These are phyloP conservation scores for Pseudonaja textilis DNA, from an alignment of 2,113 vertebrate genomes.

Conservation along the genomic window DNA sequence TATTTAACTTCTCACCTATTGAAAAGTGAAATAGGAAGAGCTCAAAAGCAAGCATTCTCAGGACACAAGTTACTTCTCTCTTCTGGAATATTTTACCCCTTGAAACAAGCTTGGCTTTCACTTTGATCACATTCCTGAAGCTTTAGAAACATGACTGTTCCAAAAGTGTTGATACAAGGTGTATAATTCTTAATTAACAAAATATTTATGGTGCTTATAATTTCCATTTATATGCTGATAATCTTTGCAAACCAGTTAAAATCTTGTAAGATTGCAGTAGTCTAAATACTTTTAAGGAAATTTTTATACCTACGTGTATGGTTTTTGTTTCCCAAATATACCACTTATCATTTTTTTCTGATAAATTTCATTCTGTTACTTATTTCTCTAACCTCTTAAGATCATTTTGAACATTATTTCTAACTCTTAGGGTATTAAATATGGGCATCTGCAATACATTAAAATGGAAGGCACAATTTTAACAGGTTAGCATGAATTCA, in stretches of 20 bases:
- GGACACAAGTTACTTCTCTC: neutral
- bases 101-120: neutral
- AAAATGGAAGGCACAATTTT: neutral
- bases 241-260: neutral
- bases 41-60: neutral
- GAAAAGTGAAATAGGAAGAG: neutral
- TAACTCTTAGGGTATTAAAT: neutral
- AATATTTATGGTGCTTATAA: neutral
- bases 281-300: neutral
- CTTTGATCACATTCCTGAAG: neutral
- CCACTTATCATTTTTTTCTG: neutral
- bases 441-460: neutral
- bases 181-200: neutral
- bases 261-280: neutral
- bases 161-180: neutral
- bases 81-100: neutral
- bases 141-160: neutral
- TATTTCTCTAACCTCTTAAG: neutral
- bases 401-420: neutral
- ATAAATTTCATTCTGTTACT: neutral
- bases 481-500: neutral
- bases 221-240: neutral
- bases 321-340: neutral
- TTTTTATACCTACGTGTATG: neutral
- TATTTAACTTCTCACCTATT: neutral